These are phyloP conservation scores for Pammene fasciana DNA, from an alignment of 2,888 invertebrate species.

Conservation along the genomic window DNA sequence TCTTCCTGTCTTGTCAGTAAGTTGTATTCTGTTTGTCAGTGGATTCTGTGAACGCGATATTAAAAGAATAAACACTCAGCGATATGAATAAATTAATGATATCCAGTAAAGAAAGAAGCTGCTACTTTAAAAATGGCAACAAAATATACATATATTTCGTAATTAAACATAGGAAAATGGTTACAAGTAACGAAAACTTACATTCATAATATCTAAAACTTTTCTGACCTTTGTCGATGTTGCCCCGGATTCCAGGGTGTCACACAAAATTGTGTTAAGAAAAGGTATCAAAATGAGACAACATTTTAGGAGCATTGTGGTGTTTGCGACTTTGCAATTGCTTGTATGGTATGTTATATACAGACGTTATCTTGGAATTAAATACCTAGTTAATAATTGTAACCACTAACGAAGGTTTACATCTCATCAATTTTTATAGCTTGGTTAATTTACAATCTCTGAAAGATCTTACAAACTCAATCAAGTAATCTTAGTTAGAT, in stretches of 20 bases:
- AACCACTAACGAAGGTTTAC: neutral
- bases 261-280: neutral
- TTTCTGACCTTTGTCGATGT: neutral
- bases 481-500: neutral
- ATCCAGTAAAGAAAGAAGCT: too few relatives aligned
- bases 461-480: neutral
- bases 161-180: too few relatives aligned
- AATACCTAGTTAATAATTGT: neutral
- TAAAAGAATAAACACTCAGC: neutral
- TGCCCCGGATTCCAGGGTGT: neutral
- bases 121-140: too few relatives aligned
- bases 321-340: neutral
- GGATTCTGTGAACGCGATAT: constrained; percentile 1
- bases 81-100: neutral
- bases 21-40: neutral
- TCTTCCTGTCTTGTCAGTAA: neutral
- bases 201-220: neutral
- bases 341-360: neutral
- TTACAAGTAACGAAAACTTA: neutral
- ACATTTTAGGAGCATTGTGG: constrained; percentile 13
- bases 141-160: too few relatives aligned
- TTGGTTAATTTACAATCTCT: neutral
- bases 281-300: neutral
- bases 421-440: neutral
- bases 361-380: neutral